A percentile compares a stretch with the other conserved stretches of the same genome.
Evolutionary conservation across 2,113 vertebrate species (phyloP).

Genomic region (Tupaia tana): DNA sequence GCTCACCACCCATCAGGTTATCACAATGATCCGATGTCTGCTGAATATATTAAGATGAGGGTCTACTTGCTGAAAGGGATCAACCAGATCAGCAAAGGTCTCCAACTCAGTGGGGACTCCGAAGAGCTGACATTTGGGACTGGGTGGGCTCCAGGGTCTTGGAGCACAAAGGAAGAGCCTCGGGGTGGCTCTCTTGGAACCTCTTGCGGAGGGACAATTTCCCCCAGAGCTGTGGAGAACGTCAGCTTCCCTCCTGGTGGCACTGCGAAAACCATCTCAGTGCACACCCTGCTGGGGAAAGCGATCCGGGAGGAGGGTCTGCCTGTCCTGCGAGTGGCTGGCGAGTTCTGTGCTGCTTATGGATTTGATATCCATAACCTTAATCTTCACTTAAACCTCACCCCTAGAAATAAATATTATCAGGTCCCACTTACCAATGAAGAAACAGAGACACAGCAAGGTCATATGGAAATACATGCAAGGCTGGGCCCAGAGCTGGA

Average conservation of each 20-base stretch:
- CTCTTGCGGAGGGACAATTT: neutral
- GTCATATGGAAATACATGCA: neutral
- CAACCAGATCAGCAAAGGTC: conserved; percentile 51
- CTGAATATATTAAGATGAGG: conserved; percentile 83
- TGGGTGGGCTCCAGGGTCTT: conserved; percentile 27
- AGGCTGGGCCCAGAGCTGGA: neutral
- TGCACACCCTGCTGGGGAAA: neutral
- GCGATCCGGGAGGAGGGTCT: neutral
- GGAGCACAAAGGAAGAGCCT: neutral
- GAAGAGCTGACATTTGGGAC: conserved; percentile 23
- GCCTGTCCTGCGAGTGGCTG: fast-evolving
- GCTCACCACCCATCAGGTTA: conserved; percentile 86
- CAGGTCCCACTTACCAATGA: neutral
- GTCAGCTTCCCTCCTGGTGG: neutral
- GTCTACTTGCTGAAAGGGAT: conserved; percentile 76
- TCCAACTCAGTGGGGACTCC: conserved; percentile 57
- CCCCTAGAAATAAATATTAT: neutral
- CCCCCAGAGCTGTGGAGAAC: neutral
- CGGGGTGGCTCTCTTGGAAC: neutral
- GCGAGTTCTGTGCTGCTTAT: neutral
- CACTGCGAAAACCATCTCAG: neutral
- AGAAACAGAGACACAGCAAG: neutral
- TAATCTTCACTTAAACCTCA: neutral
- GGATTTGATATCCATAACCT: neutral
- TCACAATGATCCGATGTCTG: conserved; percentile 88